Percentiles rank a stretch among this genome's conserved stretches.
These are phyloP conservation scores for Pagrus major DNA, from an alignment of 2,113 vertebrate genomes.

Conservation along the genomic window DNA sequence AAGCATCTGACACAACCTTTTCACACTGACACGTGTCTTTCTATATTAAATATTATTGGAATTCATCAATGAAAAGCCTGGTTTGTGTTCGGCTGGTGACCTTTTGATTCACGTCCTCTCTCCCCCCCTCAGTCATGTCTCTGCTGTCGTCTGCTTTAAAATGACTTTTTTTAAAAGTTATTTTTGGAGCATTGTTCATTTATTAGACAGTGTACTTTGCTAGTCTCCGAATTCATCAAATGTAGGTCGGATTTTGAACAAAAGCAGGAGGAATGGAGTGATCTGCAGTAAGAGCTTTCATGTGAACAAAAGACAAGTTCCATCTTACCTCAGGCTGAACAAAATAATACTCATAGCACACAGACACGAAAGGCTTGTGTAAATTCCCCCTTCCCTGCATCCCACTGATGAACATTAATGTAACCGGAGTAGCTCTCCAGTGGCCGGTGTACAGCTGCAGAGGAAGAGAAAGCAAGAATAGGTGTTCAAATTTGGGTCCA, in stretches of 20 bases:
- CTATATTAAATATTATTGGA: background rate
- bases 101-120: background rate
- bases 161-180: background rate
- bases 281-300: constrained; percentile 6
- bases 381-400: background rate
- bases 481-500: background rate
- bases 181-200: background rate
- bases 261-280: background rate
- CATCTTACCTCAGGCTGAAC: constrained; percentile 9
- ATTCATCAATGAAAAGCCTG: background rate
- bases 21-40: background rate
- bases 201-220: background rate
- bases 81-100: background rate
- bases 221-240: background rate
- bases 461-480: too few species aligned
- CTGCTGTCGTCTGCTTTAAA: background rate
- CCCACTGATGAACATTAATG: background rate
- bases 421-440: background rate
- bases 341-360: background rate
- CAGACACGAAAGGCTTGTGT: background rate
- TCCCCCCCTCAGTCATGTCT: background rate
- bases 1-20: constrained; percentile 1
- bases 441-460: background rate
- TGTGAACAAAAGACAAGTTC: constrained; percentile 22
- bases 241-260: background rate